These are phyloP conservation scores for Autographa pulchrina DNA, from an alignment of 2,888 invertebrate genomes.

Conservation along the genomic window DNA sequence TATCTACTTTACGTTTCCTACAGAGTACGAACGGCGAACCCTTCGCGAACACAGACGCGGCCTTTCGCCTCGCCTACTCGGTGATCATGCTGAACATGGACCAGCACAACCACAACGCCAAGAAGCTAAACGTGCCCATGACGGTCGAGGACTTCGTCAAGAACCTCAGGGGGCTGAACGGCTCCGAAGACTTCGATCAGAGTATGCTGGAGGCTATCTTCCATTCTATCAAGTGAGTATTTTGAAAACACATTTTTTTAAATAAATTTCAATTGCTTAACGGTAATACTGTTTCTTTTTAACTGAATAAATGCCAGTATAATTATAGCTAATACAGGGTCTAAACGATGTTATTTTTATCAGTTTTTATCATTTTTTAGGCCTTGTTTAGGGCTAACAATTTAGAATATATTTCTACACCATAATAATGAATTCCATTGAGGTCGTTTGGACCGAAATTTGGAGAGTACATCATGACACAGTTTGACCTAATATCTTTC, in stretches of 20 bases:
- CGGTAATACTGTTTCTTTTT: too few species aligned
- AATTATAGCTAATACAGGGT: too few species aligned
- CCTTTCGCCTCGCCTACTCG: constrained; percentile 99
- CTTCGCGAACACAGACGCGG: constrained; percentile 98
- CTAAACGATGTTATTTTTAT: too few species aligned
- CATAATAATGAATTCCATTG: too few species aligned
- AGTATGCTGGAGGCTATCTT: constrained; percentile 98
- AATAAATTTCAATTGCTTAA: too few species aligned
- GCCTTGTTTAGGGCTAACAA: too few species aligned
- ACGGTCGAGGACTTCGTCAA: constrained; percentile 96
- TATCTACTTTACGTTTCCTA: neutral
- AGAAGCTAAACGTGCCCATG: constrained; percentile 98
- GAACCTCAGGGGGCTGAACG: constrained; percentile 98
- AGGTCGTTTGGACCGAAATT: too few species aligned
- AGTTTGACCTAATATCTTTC: neutral
- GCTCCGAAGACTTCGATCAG: constrained; percentile 97
- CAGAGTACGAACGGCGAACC: constrained; percentile 96
- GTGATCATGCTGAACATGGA: constrained; percentile 99
- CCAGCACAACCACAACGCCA: constrained; percentile 99
- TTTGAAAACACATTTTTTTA: too few species aligned
- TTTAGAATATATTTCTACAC: too few species aligned
- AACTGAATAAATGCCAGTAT: too few species aligned
- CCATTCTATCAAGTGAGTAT: constrained; percentile 94
- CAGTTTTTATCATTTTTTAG: too few species aligned
- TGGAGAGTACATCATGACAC: too few species aligned